phyloP scores from a whole-genome alignment of 2,797 vertebrate species.

The Melopsittacus undulatus region DNA sequence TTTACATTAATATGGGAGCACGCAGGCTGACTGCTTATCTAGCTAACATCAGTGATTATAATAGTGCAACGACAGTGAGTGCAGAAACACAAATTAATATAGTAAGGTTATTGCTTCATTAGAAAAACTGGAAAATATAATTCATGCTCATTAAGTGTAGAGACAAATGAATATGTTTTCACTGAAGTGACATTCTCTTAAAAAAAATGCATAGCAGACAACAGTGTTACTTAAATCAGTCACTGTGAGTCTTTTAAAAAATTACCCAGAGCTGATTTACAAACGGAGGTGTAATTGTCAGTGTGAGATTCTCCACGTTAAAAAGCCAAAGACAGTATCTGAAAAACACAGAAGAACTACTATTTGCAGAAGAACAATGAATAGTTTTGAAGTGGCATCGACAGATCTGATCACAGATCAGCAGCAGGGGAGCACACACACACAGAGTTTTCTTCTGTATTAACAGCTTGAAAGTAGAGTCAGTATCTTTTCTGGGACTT shows the following conservation, averaged over 20 bases:
- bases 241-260: background rate
- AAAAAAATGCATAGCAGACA: background rate
- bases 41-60: background rate
- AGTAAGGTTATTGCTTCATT: slow-evolving; percentile 15
- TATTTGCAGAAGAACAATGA: background rate
- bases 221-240: background rate
- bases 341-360: background rate
- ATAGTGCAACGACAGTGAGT: background rate
- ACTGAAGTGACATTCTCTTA: background rate
- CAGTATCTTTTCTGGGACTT: background rate
- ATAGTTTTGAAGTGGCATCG: background rate
- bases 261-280: background rate
- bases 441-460: background rate
- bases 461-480: background rate
- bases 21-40: background rate
- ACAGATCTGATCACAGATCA: background rate
- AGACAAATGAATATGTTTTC: background rate
- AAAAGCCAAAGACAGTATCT: background rate
- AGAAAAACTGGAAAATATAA: slow-evolving; percentile 5
- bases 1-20: background rate
- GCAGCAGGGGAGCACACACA: background rate
- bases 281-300: background rate
- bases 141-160: background rate
- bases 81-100: slow-evolving; percentile 28
- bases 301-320: background rate